These are phyloP conservation scores for Drosophila acutilabella DNA, from an alignment of 2,888 invertebrate genomes.

Conservation along the genomic window DNA sequence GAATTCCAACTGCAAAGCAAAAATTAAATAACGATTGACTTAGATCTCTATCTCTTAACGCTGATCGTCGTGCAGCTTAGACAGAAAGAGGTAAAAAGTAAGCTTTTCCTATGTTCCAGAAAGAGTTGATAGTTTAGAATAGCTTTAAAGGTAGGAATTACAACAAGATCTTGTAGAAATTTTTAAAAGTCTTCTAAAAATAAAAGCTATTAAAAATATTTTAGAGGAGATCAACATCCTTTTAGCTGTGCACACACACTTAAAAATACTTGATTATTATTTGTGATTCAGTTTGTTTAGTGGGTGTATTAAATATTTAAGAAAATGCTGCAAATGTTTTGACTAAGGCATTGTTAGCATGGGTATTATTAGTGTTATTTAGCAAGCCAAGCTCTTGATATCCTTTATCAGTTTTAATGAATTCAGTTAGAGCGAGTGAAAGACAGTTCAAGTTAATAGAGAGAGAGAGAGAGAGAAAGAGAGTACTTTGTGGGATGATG, in stretches of 20 bases:
- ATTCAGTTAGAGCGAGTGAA: not conserved
- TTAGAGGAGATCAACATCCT: not conserved
- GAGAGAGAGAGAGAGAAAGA: slow-evolving; percentile 23
- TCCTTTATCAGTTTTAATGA: not conserved
- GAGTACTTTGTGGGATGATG: slow-evolving; percentile 34
- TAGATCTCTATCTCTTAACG: too few species aligned
- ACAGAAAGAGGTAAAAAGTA: too few species aligned
- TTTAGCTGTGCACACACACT: slow-evolving; percentile 11
- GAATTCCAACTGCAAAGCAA: too few species aligned
- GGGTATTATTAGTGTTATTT: slow-evolving; percentile 7
- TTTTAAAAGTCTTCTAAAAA: too few species aligned
- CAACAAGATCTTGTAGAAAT: too few species aligned
- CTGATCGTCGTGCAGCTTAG: too few species aligned
- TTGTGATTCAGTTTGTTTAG: slow-evolving; percentile 9
- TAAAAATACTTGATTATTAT: not conserved
- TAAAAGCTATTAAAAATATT: too few species aligned
- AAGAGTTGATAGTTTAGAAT: too few species aligned
- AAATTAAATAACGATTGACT: too few species aligned
- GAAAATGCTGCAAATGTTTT: slow-evolving; percentile 6
- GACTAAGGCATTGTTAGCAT: slow-evolving; percentile 15
- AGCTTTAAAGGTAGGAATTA: too few species aligned
- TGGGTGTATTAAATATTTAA: slow-evolving; percentile 2
- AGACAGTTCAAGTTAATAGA: not conserved
- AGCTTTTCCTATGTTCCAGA: too few species aligned
- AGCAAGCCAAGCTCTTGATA: slow-evolving; percentile 14